phyloP scores from a whole-genome alignment of 2,888 invertebrate species.

The Tinea pellionella region DNA sequence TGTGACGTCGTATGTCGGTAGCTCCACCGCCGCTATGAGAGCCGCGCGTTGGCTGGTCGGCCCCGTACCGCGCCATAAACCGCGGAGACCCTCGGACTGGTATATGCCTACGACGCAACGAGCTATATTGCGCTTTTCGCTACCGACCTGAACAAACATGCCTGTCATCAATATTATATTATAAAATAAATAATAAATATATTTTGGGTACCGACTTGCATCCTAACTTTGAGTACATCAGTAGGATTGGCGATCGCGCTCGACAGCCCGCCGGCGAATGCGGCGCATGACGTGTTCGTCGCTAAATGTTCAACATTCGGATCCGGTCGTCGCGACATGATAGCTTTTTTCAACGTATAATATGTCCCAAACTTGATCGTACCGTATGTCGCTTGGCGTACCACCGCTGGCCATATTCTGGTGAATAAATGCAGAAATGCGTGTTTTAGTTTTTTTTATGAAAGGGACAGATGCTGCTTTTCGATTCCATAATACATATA shows the following conservation, averaged over 20 bases:
- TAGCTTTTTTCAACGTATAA: constrained; percentile 84
- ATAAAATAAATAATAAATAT: not conserved
- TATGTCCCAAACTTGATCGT: constrained; percentile 97
- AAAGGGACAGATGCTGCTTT: too few species aligned
- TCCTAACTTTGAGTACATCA: constrained; percentile 94
- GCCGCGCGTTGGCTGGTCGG: constrained; percentile 95
- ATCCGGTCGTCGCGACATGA: constrained; percentile 66
- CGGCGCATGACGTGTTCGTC: constrained; percentile 84
- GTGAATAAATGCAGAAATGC: too few species aligned
- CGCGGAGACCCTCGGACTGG: constrained; percentile 82
- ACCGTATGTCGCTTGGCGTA: constrained; percentile 94
- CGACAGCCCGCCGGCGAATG: constrained; percentile 87
- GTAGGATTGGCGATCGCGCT: constrained; percentile 97
- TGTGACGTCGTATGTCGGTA: constrained; percentile 92
- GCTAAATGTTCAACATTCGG: constrained; percentile 69
- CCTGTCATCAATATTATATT: not conserved
- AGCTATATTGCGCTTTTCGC: constrained; percentile 72
- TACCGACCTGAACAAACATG: constrained; percentile 64
- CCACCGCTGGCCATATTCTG: constrained; percentile 92
- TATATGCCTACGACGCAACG: constrained; percentile 88
- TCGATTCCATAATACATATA: too few species aligned
- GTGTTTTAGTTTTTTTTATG: too few species aligned
- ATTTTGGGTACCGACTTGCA: constrained; percentile 76
- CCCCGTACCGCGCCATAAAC: constrained; percentile 93
- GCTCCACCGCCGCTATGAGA: constrained; percentile 92